Percentiles rank a stretch among this genome's conserved stretches.
Conservation (phyloP, 2,888 invertebrate genomes). For the Ethmia dodecea region DNA sequence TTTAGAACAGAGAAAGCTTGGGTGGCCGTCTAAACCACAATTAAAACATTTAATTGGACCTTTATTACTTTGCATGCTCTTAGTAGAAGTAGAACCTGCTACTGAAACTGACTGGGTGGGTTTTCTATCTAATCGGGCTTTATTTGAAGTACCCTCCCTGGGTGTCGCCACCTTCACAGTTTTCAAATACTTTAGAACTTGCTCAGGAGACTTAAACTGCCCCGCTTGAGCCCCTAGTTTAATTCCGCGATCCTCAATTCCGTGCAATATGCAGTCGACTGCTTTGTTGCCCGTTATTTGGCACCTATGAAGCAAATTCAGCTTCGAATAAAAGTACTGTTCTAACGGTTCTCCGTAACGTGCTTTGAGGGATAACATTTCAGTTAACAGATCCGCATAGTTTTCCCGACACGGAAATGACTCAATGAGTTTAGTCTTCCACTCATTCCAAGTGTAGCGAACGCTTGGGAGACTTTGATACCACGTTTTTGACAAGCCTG, state of each 20-base stretch:
- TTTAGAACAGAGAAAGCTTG: conserved; percentile 6
- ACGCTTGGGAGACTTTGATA: conserved; percentile 17
- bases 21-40: conserved; percentile 10
- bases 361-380: conserved; percentile 14
- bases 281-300: conserved; percentile 16
- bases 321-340: conserved; percentile 14
- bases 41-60: conserved; percentile 7
- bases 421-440: conserved; percentile 16
- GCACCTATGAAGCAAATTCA: conserved; percentile 18
- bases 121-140: background rate
- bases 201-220: conserved; percentile 14
- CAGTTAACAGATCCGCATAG: conserved; percentile 16
- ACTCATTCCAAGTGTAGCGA: conserved; percentile 13
- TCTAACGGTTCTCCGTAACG: conserved; percentile 15
- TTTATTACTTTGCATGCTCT: background rate
- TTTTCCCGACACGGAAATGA: conserved; percentile 16
- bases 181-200: conserved; percentile 17
- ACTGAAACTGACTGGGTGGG: background rate
- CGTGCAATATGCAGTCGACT: conserved; percentile 19
- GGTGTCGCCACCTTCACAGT: conserved; percentile 10
- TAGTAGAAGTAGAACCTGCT: background rate
- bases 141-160: background rate
- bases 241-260: conserved; percentile 18
- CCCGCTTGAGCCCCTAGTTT: conserved; percentile 20
- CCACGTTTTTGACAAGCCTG: conserved; percentile 16